These are phyloP conservation scores for Dasypolia templi DNA, from an alignment of 2,888 invertebrate species.

Conservation along the genomic window DNA sequence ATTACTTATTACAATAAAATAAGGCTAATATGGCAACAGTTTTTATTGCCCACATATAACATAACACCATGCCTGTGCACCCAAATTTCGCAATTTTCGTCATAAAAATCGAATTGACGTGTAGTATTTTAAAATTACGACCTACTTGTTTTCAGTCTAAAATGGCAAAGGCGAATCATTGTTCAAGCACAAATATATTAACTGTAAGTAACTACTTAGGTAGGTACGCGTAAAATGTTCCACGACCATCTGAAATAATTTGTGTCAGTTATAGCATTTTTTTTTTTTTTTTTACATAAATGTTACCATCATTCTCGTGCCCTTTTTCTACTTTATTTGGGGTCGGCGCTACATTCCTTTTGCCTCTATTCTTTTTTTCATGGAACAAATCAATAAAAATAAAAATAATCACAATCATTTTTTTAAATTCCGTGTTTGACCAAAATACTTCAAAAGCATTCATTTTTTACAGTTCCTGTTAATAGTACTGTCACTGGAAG, in stretches of 20 bases:
- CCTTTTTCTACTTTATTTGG: no score
- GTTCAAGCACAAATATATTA: neutral
- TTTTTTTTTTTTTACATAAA: no score
- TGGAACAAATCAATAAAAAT: no score
- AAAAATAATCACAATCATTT: neutral
- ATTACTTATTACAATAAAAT: neutral
- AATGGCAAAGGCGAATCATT: neutral
- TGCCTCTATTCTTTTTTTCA: neutral
- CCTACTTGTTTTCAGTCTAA: no score
- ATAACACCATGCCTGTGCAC: no score
- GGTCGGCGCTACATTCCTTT: no score
- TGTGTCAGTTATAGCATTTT: neutral
- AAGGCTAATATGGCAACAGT: neutral
- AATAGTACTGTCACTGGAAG: constrained; percentile 52
- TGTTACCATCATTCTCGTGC: no score
- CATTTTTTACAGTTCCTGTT: constrained; percentile 70
- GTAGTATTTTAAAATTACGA: neutral
- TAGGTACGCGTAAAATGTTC: neutral
- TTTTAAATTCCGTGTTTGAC: neutral
- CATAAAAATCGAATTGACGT: neutral
- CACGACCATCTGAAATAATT: neutral
- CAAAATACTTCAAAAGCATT: neutral
- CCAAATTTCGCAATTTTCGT: neutral
- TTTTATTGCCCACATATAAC: neutral
- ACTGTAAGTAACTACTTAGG: neutral